Conservation (phyloP, 2,888 invertebrate genomes). For the Amphipoea lucens region DNA sequence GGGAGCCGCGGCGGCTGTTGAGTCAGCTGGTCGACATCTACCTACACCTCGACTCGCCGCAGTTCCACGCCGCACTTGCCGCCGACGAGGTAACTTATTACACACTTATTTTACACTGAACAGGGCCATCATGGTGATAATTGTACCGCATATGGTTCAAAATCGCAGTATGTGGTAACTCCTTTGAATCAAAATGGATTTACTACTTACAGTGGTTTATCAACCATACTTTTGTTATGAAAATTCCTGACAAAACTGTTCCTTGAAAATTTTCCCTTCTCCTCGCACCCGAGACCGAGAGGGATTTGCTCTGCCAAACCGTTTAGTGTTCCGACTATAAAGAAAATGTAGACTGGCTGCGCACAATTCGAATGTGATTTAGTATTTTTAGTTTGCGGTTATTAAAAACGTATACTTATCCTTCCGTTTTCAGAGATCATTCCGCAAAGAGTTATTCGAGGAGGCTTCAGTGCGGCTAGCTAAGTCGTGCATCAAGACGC, state of each 20-base stretch:
- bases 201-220: not conserved
- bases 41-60: conserved; percentile 97
- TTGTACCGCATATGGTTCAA: not conserved
- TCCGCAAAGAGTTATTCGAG: conserved; percentile 97
- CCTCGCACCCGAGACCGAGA: not conserved
- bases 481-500: conserved; percentile 95
- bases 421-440: conserved; percentile 93
- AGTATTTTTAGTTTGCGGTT: not conserved
- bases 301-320: not conserved
- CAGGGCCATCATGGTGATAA: not conserved
- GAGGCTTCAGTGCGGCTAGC: conserved; percentile 96
- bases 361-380: not conserved
- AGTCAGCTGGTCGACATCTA: conserved; percentile 99
- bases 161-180: not conserved
- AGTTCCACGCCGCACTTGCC: conserved; percentile 97
- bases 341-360: not conserved
- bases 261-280: not conserved
- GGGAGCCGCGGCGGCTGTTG: conserved; percentile 98
- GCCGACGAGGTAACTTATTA: conserved; percentile 96
- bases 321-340: not conserved
- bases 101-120: not conserved
- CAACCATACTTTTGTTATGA: not conserved
- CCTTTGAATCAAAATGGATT: not conserved
- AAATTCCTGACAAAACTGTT: not conserved
- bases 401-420: not conserved